Percentiles rank a stretch among this genome's conserved stretches.
Evolutionary conservation across 2,113 vertebrate genomes (phyloP).

Genomic region (Dryoscopus gambensis): DNA sequence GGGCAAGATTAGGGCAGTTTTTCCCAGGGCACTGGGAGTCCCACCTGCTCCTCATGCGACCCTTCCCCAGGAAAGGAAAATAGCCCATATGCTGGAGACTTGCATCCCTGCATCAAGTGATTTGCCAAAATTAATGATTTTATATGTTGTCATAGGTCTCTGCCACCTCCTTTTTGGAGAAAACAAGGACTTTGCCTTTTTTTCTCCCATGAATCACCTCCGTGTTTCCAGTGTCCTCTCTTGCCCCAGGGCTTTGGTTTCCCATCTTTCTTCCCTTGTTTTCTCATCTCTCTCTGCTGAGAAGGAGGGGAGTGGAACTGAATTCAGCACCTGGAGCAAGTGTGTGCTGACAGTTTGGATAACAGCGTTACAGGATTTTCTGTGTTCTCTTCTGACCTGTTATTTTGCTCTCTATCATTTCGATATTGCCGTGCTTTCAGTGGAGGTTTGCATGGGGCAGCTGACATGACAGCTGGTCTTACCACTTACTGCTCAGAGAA

Average conservation of each 20-base stretch:
- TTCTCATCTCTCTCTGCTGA: background rate
- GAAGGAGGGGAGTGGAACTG: background rate
- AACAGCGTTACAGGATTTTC: background rate
- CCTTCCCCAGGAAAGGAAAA: background rate
- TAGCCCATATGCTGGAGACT: background rate
- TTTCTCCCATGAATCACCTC: background rate
- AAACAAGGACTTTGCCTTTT: background rate
- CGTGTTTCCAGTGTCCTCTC: background rate
- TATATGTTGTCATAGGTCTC: background rate
- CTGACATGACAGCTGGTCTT: background rate
- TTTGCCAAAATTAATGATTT: background rate
- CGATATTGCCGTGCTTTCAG: background rate
- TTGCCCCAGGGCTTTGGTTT: background rate
- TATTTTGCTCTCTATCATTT: background rate
- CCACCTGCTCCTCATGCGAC: fast-evolving
- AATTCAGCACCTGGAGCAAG: background rate
- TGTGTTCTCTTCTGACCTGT: background rate
- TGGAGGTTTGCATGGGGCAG: background rate
- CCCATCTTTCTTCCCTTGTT: background rate
- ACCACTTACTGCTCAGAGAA: background rate
- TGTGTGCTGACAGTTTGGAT: background rate
- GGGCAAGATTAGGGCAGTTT: background rate
- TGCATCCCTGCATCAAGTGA: fast-evolving
- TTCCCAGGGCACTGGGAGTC: fast-evolving
- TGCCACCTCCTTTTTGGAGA: background rate